Evolutionary conservation across 2,797 vertebrate genomes (phyloP).

Genomic region (Hybognathus amarus): DNA sequence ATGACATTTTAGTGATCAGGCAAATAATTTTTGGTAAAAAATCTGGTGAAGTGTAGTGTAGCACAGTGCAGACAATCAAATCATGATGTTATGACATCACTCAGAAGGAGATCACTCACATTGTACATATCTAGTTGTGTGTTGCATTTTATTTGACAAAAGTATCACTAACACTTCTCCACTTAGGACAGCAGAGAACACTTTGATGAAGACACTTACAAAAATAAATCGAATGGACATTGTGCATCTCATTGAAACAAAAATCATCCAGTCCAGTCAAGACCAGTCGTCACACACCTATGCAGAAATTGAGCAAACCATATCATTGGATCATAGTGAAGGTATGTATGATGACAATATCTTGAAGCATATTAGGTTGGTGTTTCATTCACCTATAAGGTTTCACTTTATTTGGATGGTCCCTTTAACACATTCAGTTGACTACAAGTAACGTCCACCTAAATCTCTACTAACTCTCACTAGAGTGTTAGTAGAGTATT

Average conservation of each 20-base stretch:
- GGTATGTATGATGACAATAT: conserved; percentile 71
- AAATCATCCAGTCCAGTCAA: conserved; percentile 77
- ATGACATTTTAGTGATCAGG: no score
- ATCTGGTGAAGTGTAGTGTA: not conserved
- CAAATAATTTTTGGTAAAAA: no score
- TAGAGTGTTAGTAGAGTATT: no score
- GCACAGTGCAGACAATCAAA: no score
- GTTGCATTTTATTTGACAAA: not conserved
- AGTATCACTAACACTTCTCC: not conserved
- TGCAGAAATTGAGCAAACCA: conserved; percentile 89
- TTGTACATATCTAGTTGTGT: not conserved
- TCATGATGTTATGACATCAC: not conserved
- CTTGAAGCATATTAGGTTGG: not conserved
- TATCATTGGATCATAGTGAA: conserved; percentile 91
- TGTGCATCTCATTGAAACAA: conserved; percentile 92
- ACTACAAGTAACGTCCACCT: no score
- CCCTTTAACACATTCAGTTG: no score
- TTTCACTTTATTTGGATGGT: no score
- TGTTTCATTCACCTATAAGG: not conserved
- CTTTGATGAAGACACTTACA: conserved; percentile 86
- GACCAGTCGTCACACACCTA: conserved; percentile 83
- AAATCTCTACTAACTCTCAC: no score
- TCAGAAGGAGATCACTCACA: no score
- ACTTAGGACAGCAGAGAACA: conserved; percentile 78
- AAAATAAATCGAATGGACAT: conserved; percentile 99